Base-by-base conservation (phyloP, 2,888 invertebrate species). In the Pyrrhosoma nymphula region DNA sequence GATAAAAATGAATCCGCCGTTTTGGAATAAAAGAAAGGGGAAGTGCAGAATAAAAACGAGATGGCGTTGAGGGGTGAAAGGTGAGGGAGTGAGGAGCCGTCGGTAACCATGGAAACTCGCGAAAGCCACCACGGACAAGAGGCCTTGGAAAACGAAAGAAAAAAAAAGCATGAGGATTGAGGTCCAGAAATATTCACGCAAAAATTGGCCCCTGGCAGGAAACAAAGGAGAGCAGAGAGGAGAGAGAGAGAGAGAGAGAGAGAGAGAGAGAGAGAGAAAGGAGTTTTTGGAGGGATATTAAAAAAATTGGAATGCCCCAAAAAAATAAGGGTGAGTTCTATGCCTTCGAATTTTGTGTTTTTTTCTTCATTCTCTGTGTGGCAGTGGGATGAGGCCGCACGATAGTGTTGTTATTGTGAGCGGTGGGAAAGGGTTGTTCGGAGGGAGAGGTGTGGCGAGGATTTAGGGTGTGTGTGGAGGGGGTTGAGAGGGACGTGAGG, bases 391-490 rank as follows among this genome's bases (percentile, higher is more conserved):
- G 69, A 69, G 69, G 69, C n/a, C n/a, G 69, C 69, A 6, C n/a
- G n/a, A 69, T 69, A 69, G 69, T 69, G 69, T 69, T 69, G 69
- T 69, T 69, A 23, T n/a, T 82, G 82, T 82, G 82, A 35, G 82
- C 35, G 82, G 16, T 69, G 69, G n/a, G 69, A 39, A 18, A 88
- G 88, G 39, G 88, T 39, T 88, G 82, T 35, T 10, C 8, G 16
- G 60, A 8, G 20, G 60, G 23, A 23, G 88, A 20, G 88, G 0
- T 10, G 4, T n/a, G 47, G 69, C 69, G 69, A 23, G 18, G 26
- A 39, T 18, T 90, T n/a, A 35, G 39, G 16, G 35, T 0, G 35
- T 3, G 82, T 14, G 30, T 0, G 35, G 63, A 63, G 91, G 60
- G 91, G 39, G 91, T 16, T 18, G 60, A 14, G 47, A 16, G 69